A percentile compares a stretch with the other conserved stretches of the same genome.
phyloP scores from a whole-genome alignment of 2,888 invertebrate species.

The Panopea generosa region DNA sequence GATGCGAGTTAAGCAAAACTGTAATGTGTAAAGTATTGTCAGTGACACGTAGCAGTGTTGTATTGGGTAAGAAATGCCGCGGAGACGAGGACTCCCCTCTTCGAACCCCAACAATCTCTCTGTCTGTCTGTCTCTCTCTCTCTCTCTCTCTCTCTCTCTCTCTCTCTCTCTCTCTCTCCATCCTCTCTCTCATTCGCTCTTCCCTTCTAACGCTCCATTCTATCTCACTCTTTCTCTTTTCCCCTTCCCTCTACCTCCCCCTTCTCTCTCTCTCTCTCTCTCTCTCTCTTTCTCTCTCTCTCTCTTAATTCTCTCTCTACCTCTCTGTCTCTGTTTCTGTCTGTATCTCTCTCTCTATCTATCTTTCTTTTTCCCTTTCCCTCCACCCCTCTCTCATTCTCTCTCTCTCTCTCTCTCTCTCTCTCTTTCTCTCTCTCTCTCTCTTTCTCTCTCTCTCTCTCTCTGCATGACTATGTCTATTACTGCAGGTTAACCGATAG shows the following conservation, averaged over 20 bases:
- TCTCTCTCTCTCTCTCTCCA: no score
- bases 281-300: constrained; percentile 11
- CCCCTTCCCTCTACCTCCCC: background rate
- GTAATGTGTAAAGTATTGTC: no score
- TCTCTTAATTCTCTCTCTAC: background rate
- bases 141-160: constrained; percentile 1
- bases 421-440: constrained; percentile 1
- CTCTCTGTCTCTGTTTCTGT: no score
- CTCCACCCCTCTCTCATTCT: constrained; percentile 5
- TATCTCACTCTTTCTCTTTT: background rate
- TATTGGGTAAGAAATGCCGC: no score
- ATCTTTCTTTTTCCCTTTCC: background rate
- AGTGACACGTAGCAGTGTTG: no score
- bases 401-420: constrained; percentile 12
- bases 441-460: constrained; percentile 5
- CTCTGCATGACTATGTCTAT: no score
- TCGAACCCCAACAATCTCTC: background rate
- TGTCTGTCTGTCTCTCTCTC: background rate
- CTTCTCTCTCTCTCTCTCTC: constrained; percentile 7
- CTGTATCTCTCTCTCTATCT: no score
- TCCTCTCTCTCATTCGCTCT: background rate
- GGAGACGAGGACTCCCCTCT: background rate
- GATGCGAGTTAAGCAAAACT: no score
- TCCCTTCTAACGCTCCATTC: background rate
- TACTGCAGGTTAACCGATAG: no score